Conservation (phyloP, 2,797 vertebrate genomes). For the Arctocebus calabarensis region DNA sequence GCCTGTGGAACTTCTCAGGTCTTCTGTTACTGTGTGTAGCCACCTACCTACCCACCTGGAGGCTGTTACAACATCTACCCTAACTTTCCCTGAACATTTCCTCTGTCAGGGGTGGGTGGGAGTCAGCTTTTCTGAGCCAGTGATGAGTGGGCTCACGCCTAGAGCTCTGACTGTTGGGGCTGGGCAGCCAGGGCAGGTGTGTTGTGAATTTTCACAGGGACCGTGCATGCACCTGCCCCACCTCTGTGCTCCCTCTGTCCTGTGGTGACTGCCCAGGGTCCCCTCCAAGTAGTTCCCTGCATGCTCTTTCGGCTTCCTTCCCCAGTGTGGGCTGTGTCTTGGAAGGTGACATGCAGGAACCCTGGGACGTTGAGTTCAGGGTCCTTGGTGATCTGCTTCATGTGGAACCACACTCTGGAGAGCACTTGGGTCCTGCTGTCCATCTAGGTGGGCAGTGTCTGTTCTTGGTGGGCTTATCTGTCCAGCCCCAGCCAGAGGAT, state of each 20-base stretch:
- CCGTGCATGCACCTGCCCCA: neutral
- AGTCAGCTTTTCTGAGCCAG: neutral
- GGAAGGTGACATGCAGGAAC: neutral
- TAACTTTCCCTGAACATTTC: neutral
- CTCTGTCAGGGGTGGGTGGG: neutral
- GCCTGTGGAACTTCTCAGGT: neutral
- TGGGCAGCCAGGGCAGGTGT: neutral
- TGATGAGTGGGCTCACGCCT: accelerated
- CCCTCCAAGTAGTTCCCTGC: no score
- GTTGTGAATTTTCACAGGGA: neutral
- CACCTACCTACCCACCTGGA: neutral
- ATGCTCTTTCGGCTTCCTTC: neutral
- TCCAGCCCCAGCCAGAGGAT: neutral
- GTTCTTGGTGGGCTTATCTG: neutral
- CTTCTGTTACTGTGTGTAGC: neutral
- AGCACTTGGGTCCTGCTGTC: neutral
- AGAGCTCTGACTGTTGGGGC: neutral
- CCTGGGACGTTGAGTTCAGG: neutral
- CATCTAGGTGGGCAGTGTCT: neutral
- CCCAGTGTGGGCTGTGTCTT: neutral
- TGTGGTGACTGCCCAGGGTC: neutral
- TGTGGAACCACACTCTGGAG: neutral
- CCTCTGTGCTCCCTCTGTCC: neutral
- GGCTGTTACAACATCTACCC: neutral
- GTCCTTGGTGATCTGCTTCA: neutral